Evolutionary conservation across 1,140 invertebrate genomes (phyloP).

Genomic region (Pomacea maculata): DNA sequence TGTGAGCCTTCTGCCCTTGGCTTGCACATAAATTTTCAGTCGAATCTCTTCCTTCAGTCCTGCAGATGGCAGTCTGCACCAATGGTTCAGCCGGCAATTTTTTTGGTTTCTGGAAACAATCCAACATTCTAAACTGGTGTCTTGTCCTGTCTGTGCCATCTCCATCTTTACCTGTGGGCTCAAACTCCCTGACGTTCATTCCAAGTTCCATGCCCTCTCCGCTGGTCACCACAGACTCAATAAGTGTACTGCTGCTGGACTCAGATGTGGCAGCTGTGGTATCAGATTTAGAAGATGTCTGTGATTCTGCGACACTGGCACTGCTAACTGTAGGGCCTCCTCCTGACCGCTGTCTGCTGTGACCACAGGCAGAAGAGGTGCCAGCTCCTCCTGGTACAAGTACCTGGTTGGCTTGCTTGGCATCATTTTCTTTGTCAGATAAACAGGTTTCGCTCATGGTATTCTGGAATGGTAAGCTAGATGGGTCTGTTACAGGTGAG

Average conservation of each 20-base stretch:
- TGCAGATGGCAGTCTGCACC: not conserved
- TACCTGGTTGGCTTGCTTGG: conserved; percentile 9
- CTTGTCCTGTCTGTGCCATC: not conserved
- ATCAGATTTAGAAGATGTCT: conserved; percentile 17
- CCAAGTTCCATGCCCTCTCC: not conserved
- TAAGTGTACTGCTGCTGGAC: conserved; percentile 34
- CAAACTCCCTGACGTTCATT: conserved; percentile 18
- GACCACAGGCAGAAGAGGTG: not conserved
- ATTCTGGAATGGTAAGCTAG: conserved; percentile 43
- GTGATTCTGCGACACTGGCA: not conserved
- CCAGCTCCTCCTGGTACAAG: not conserved
- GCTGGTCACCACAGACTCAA: conserved; percentile 11
- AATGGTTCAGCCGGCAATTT: conserved; percentile 21
- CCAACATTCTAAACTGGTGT: no score
- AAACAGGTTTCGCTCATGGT: conserved; percentile 38
- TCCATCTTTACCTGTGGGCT: not conserved
- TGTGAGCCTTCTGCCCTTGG: conserved; percentile 15
- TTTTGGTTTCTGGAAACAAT: conserved; percentile 8
- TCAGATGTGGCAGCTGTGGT: conserved; percentile 24
- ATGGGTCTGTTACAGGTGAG: conserved; percentile 30
- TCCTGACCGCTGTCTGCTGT: conserved; percentile 1
- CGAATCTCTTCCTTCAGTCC: not conserved
- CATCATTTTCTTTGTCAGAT: conserved; percentile 58
- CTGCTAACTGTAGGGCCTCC: not conserved
- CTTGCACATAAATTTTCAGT: not conserved